Evolutionary conservation across 2,888 invertebrate species (phyloP), one percentile per base, ranked within the genome.

Genomic region (Augochlorella aurata): DNA sequence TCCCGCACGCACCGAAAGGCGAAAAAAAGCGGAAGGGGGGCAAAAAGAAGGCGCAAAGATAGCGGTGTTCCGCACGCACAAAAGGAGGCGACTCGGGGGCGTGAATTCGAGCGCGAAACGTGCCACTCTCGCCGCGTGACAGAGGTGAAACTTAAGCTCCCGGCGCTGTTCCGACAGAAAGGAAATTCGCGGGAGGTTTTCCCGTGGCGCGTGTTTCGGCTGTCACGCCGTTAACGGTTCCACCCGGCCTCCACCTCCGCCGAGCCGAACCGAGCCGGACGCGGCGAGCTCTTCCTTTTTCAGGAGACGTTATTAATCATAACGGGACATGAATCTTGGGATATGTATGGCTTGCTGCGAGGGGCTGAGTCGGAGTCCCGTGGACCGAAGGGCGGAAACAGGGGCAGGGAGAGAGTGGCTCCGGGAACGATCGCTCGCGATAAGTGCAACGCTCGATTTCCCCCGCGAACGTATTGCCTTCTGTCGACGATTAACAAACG

Each of bases 371-470:
- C 21, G 38, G 38, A 16, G 16, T 69, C 14, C 50, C 44, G 45
- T 61, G 58, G 29, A 7, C 24, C 58, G 61, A 50, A 29, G 65
- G 71, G 70, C 44, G 70, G 77, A 70, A 66, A 76, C 73, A 38
- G 38, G 5, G 38, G 38, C 38, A 38, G 38, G 7, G 38, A 38
- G 38, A 47, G 45, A 44, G 21, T 47, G 52, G 18, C n/a, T n/a
- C 2, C 52, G 52, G 52, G 49, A 71, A 75, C 75, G 82, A 82
- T 79, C 68, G 75, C 44, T 44, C 67, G 50, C 63, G 83, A 83
- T 84, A 82, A 79, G 70, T 38, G 67, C 76, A 50, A 82, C 74
- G 84, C 74, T 84, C 83, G 83, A 82, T 84, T 84, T 82, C 69
- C 70, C 63, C 69, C 47, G 38, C 44, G 74, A 83, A 82, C 77